Evolutionary conservation across 2,888 invertebrate genomes (phyloP), one percentile per base, ranked within the genome.

Genomic region (Quadroppia sp.): DNA sequence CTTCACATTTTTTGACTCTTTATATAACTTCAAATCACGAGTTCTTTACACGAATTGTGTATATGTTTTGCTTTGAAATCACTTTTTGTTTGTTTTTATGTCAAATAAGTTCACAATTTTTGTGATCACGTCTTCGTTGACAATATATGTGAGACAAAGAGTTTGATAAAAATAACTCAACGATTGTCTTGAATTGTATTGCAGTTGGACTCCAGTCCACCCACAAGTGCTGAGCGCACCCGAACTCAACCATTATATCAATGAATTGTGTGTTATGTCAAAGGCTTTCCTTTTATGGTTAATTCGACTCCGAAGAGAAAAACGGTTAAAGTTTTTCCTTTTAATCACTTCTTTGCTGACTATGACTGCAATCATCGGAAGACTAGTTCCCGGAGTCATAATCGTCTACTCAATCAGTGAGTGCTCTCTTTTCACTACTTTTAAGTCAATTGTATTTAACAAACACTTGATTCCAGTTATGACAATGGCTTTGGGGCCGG

Each of bases 171-270:
- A n/a, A n/a, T n/a, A n/a, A n/a, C n/a, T n/a, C n/a, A n/a, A n/a
- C n/a, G n/a, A n/a, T 36, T 4, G 11, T 36, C 36, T 36, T 11
- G 36, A 36, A 36, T 7, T 36, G 36, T 11, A 36, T 36, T 36
- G 36, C 36, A 36, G 11, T 70, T 82, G 82, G 82, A 81, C 81
- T 13, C 81, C 82, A 25, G 80, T 82, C 42, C 81, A 82, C 77
- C 81, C 82, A 20, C 78, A 80, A 4, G 79, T 82, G 42, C 75
- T 82, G 53, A 81, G 82, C 78, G 82, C 82, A 17, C 82, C 82
- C 17, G 82, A 83, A 77, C 77, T 83, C 32, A 80, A 80, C 74
- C 78, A 78, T 64, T 79, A 80, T 76, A 73, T 81, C 45, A 79
- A 81, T 45, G 77, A 80, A 20, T 75, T 79, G 23, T 79, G 78